A percentile compares a stretch with the other conserved stretches of the same genome.
phyloP scores from a whole-genome alignment of 2,888 invertebrate genomes.

The Oligia latruncula region DNA sequence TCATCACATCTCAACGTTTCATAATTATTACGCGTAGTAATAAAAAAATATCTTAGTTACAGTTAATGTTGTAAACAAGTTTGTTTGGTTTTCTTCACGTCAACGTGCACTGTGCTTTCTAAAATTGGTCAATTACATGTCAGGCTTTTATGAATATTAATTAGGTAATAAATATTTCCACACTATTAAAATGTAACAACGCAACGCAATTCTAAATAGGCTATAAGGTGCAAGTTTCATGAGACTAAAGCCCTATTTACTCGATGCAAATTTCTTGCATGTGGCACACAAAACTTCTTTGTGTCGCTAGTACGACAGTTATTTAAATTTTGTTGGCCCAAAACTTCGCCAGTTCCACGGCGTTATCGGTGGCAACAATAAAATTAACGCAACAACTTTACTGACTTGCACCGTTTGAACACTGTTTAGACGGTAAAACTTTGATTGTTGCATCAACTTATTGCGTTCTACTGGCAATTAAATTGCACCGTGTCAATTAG shows the following conservation, averaged over 20 bases:
- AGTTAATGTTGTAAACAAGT: not conserved
- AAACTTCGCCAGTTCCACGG: not conserved
- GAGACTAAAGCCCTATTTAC: not conserved
- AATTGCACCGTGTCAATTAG: not conserved
- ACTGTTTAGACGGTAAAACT: not conserved
- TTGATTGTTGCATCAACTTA: not conserved
- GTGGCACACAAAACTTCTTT: not conserved
- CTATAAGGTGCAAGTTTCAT: constrained; percentile 3
- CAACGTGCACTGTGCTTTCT: constrained; percentile 16
- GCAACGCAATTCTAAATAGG: constrained; percentile 14
- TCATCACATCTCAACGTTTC: constrained; percentile 15
- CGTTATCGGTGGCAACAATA: not conserved
- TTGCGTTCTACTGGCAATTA: not conserved
- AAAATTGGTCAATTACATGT: constrained; percentile 49
- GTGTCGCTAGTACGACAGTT: not conserved
- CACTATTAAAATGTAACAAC: not conserved
- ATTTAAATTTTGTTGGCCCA: not conserved
- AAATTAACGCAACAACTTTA: not conserved
- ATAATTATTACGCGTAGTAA: constrained; percentile 20
- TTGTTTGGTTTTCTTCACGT: not conserved
- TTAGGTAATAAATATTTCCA: not conserved
- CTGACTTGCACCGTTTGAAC: not conserved
- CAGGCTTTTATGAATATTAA: constrained; percentile 27
- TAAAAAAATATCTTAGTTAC: not conserved
- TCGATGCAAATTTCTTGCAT: not conserved